Evolutionary conservation across 2,797 vertebrate genomes (phyloP).

Genomic region (Mormyrops attenuatus): DNA sequence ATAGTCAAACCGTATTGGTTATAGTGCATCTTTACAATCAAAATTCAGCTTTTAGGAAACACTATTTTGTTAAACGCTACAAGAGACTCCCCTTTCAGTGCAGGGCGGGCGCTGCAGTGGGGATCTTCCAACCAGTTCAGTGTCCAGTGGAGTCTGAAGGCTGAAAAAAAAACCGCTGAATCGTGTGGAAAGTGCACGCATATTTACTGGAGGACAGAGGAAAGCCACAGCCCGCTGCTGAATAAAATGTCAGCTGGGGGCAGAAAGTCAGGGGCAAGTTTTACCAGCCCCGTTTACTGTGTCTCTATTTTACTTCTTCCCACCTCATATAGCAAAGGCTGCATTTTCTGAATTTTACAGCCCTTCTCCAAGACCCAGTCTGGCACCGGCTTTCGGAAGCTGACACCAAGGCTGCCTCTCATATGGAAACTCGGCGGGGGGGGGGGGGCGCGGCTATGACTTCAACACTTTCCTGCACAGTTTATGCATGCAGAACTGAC

Average conservation of each 20-base stretch:
- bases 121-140: background rate
- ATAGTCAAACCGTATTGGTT: background rate
- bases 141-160: background rate
- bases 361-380: slow-evolving; percentile 26
- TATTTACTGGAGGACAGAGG: slow-evolving; percentile 51
- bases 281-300: slow-evolving; percentile 19
- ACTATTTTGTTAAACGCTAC: background rate
- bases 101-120: background rate
- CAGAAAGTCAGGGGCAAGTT: slow-evolving; percentile 41
- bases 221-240: slow-evolving; percentile 39
- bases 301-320: slow-evolving; percentile 37
- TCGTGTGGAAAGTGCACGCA: slow-evolving; percentile 56
- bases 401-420: slow-evolving; percentile 30
- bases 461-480: slow-evolving; percentile 31
- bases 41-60: background rate
- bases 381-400: background rate
- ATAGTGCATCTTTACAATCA: background rate
- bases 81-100: background rate
- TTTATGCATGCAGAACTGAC: slow-evolving; percentile 35
- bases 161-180: slow-evolving; percentile 27
- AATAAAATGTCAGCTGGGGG: slow-evolving; percentile 56
- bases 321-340: slow-evolving; percentile 33
- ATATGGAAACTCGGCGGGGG: slow-evolving; percentile 30
- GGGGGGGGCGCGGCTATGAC: slow-evolving; percentile 19
- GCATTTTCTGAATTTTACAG: slow-evolving; percentile 35